Base-by-base conservation (phyloP, 1,140 invertebrate species). In the Zophobas morio region DNA sequence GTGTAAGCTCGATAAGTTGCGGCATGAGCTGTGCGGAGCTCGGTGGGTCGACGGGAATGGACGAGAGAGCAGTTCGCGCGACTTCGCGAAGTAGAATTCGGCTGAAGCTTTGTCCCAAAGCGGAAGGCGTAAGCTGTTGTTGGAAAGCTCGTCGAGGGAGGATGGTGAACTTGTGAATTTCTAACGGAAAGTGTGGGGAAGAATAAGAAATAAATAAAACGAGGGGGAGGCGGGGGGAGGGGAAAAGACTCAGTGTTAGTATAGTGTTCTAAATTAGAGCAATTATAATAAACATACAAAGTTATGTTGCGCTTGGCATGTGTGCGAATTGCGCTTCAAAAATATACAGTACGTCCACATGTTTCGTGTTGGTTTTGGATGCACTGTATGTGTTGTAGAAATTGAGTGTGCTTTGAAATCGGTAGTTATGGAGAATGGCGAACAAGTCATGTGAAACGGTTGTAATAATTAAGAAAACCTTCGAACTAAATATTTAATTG, bases 61-160 rank as follows among this genome's bases (percentile, higher is more conserved):
- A 54, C 91, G 90, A 0, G 90, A 90, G 0, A 93, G 84, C 0
- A 93, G 84, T 85, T 93, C 92, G 1, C 92, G 88, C 0, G 92
- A 93, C 79, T 92, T 92, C 1, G 92, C 91, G 77, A 94, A 93
- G 82, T 91, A 92, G 80, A 93, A 93, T 83, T 94, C 92, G 0
- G 92, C 92, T 2, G 91, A 92, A 2, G 92, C 91, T 84, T 92
- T 91, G 83, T 93, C 92, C 90, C 92, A 94, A 1, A 93, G 83
- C 1, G 92, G 92, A 35, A 93, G 85, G 75, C 91, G 89, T 46
- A 91, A 83, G 0, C 88, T 88, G 46, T 74, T 79, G 34, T 80
- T 77, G 4, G 82, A 76, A 35, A 79, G 76, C 51, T 85, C 82
- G 47, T 85, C 84, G 4, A 85, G 75, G 20, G 85, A 85, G 1